Evolutionary conservation across 2,113 vertebrate species (phyloP).

Genomic region (Mixornis gularis): DNA sequence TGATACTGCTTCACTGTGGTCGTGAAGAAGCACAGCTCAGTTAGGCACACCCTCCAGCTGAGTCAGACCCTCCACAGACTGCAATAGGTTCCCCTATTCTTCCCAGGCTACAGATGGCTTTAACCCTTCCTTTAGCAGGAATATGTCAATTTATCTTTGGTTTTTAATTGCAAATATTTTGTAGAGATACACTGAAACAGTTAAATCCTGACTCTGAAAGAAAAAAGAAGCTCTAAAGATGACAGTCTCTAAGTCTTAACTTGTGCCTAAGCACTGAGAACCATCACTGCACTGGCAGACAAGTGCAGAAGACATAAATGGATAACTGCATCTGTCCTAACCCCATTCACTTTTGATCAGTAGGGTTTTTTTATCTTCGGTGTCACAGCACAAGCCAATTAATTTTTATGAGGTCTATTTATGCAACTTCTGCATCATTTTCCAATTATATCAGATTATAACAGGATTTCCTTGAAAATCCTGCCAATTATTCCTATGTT

Average conservation of each 20-base stretch:
- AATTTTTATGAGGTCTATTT: background rate
- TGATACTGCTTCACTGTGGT: background rate
- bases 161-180: background rate
- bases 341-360: background rate
- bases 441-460: background rate
- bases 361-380: accelerated
- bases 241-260: background rate
- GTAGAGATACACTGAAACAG: background rate
- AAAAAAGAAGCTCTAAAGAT: background rate
- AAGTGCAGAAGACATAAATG: background rate
- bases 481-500: background rate
- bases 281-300: background rate
- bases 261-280: background rate
- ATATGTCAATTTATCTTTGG: background rate
- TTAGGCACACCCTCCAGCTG: background rate
- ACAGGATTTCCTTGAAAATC: background rate
- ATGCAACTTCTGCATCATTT: background rate
- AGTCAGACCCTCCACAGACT: background rate
- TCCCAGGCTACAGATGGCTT: background rate
- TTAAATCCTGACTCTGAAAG: background rate
- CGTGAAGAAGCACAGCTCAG: background rate
- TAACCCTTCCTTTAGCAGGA: background rate
- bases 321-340: background rate
- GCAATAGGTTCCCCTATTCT: background rate
- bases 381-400: background rate